Evolutionary conservation across 2,113 vertebrate genomes (phyloP).

Genomic region (Fukomys damarensis): DNA sequence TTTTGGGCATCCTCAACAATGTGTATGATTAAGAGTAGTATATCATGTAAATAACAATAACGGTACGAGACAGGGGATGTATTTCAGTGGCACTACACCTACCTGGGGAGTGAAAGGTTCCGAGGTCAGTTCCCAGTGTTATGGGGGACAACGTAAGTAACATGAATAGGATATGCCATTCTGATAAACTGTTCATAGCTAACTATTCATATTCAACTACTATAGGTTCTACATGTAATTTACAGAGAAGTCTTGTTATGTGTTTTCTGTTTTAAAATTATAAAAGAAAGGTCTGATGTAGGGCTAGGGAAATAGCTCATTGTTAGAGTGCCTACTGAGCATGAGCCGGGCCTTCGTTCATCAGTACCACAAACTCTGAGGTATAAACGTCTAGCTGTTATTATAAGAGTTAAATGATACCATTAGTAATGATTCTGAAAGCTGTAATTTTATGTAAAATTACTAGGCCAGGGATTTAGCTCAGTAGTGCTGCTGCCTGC

Average conservation of each 20-base stretch:
- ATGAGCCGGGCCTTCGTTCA: background rate
- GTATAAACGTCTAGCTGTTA: background rate
- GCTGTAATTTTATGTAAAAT: background rate
- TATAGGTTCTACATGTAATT: background rate
- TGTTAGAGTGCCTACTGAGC: background rate
- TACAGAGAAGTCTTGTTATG: background rate
- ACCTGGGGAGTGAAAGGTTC: no score
- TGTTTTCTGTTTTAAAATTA: background rate
- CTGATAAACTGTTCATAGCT: background rate
- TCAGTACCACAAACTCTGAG: background rate
- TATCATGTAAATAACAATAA: background rate
- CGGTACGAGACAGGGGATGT: background rate
- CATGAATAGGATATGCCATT: background rate
- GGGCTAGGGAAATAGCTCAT: background rate
- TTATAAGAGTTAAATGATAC: background rate
- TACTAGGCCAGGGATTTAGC: no score
- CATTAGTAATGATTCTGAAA: background rate
- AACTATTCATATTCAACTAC: background rate
- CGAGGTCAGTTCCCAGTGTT: no score
- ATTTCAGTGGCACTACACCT: no score
- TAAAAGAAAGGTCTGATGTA: background rate
- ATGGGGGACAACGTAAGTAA: background rate
- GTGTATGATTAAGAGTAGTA: background rate
- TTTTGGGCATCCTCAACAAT: background rate
- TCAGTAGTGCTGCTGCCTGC: no score